Evolutionary conservation across 1,140 invertebrate species (phyloP), one percentile per base, ranked within the genome.

Genomic region (Drosophila ironensis): DNA sequence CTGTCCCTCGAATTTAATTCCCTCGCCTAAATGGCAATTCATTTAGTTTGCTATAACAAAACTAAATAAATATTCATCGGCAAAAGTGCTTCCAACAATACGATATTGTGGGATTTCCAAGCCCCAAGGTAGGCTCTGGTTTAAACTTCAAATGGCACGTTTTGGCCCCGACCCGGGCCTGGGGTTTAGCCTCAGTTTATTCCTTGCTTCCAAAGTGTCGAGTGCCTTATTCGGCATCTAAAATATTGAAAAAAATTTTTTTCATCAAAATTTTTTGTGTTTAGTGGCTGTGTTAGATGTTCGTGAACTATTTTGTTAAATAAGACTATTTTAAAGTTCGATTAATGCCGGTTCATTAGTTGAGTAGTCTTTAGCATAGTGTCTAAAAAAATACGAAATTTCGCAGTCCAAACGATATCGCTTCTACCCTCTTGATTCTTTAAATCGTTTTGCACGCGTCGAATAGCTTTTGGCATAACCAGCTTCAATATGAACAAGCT

Each of bases 251-350:
- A 41, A 59, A 52, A 12, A 9, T 17, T 41, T 41, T 56, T 30
- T 56, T 56, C 14, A 9, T 41, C 50, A 24, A 60, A 60, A 60
- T 60, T 59, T 25, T 24, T 56, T 28, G 24, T 41, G 3, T 24
- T 12, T 53, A 1, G 48, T 41, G 9, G 5, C 4, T 28, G 35
- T 52, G 19, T 40, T 59, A 8, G 5, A 59, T 30, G 37, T 40
- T 27, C 19, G 48, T 27, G 47, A 28, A 22, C 14, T 22, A 28
- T 9, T 50, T 33, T 9, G 3, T 51, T 41, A 14, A 16, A 16
- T n/a, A 14, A 37, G 33, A 37, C 33, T 7, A 37, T 37, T 12
- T 30, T 28, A 3, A 14, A n/a, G 33, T 16, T 19, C 33, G 16
- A 37, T 17, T 37, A 37, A 37, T 37, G 14, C 12, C 14, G 33